These are phyloP conservation scores for Malthinus seriepunctatus DNA, from an alignment of 2,888 invertebrate species.

Conservation along the genomic window DNA sequence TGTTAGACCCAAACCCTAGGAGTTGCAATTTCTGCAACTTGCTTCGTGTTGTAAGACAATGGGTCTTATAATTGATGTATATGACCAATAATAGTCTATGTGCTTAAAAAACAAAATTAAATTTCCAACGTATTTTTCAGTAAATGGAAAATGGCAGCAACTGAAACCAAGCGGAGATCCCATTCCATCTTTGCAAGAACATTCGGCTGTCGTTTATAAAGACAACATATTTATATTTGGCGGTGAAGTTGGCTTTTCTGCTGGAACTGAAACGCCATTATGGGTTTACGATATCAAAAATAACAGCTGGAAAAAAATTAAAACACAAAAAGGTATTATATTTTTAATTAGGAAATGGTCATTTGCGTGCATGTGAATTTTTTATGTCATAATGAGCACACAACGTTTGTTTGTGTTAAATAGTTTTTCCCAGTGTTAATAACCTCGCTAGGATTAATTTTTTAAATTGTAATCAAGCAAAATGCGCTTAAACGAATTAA, in stretches of 20 bases:
- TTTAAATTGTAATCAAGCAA: too few species aligned
- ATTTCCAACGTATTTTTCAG: conserved; percentile 55
- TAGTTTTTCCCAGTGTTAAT: too few species aligned
- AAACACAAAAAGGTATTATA: conserved; percentile 58
- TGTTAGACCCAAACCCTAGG: too few species aligned
- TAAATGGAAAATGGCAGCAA: conserved; percentile 74
- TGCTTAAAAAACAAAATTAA: neutral
- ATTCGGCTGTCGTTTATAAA: conserved; percentile 78
- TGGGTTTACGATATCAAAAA: conserved; percentile 79
- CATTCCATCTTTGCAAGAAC: conserved; percentile 83
- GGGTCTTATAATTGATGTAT: too few species aligned
- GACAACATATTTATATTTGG: conserved; percentile 83
- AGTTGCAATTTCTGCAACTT: too few species aligned
- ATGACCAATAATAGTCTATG: neutral
- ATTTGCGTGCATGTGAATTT: too few species aligned
- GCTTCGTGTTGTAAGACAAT: neutral
- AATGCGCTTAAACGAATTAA: too few species aligned
- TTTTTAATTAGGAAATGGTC: too few species aligned
- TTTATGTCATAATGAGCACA: too few species aligned
- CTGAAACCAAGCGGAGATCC: conserved; percentile 69
- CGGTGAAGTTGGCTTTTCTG: conserved; percentile 80
- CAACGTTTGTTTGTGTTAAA: too few species aligned
- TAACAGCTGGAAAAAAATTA: conserved; percentile 65
- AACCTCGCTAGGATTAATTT: too few species aligned
- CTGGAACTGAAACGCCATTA: conserved; percentile 77